Percentiles rank a stretch among this genome's conserved stretches.
phyloP scores from a whole-genome alignment of 2,797 vertebrate genomes.

The Pantherophis alleghaniensis region DNA sequence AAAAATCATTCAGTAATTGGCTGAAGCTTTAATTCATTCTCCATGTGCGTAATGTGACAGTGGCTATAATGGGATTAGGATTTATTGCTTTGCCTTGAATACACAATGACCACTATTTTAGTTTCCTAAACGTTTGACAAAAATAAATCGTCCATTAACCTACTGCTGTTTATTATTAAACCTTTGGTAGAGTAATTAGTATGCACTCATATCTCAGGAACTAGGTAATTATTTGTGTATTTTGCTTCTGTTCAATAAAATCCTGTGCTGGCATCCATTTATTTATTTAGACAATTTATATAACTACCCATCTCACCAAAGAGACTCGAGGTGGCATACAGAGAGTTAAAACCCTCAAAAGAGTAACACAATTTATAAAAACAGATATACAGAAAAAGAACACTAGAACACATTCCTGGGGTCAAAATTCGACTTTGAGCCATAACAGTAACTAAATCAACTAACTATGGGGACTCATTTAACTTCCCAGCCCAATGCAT shows the following conservation, averaged over 20 bases:
- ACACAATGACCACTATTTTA: conserved; percentile 32
- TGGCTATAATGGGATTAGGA: not conserved
- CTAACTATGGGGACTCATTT: not conserved
- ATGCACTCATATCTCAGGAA: not conserved
- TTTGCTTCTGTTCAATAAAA: not conserved
- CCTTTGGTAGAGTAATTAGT: conserved; percentile 16
- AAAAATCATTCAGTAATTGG: not conserved
- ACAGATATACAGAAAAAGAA: not conserved
- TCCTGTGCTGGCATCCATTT: not conserved
- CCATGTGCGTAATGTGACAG: conserved; percentile 5
- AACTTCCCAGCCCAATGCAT: not conserved
- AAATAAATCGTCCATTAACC: conserved; percentile 31
- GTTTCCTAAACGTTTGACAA: conserved; percentile 4
- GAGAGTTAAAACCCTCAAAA: not conserved
- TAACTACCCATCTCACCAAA: not conserved
- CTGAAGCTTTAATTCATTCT: not conserved
- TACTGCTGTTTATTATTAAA: accelerated
- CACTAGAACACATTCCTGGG: not conserved
- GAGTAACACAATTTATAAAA: not conserved
- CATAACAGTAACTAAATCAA: not conserved
- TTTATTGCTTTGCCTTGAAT: conserved; percentile 28
- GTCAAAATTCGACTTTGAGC: not conserved
- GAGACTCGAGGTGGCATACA: not conserved
- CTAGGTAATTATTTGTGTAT: not conserved
- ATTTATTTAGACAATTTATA: not conserved